phyloP scores from a whole-genome alignment of 2,113 vertebrate genomes.

The Psammodynastes pulverulentus region DNA sequence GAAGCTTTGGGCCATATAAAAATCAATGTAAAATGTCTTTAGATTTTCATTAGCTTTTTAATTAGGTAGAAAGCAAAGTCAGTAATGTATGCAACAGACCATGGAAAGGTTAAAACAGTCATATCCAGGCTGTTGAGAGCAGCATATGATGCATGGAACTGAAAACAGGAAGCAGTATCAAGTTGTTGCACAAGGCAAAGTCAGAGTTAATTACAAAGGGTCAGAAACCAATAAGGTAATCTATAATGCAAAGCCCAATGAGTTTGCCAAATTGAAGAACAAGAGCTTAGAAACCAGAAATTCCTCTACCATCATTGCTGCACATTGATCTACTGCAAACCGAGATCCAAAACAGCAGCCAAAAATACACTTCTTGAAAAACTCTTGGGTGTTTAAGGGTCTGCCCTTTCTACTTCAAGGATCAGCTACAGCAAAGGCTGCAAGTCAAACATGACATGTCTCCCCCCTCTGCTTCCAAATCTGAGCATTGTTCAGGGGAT shows the following conservation, averaged over 20 bases:
- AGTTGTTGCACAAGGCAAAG: background rate
- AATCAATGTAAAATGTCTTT: background rate
- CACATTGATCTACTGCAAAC: background rate
- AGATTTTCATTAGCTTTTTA: background rate
- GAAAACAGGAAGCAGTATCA: background rate
- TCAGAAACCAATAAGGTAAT: background rate
- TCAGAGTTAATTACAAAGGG: background rate
- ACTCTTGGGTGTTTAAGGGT: background rate
- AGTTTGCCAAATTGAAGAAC: background rate
- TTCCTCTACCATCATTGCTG: background rate
- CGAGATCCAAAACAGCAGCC: background rate
- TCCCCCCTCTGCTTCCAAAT: background rate
- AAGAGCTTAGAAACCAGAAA: background rate
- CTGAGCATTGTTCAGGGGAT: background rate
- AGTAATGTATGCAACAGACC: fast-evolving
- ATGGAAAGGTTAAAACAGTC: background rate
- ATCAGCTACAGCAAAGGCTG: background rate
- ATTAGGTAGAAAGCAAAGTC: background rate
- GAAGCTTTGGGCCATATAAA: background rate
- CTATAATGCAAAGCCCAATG: background rate
- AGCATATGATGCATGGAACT: background rate
- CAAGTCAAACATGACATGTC: background rate
- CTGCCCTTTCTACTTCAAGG: background rate
- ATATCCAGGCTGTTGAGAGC: background rate
- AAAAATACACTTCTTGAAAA: background rate